Evolutionary conservation across 2,113 vertebrate genomes (phyloP), one percentile per base, ranked within the genome.

Genomic region (Trichechus manatus): DNA sequence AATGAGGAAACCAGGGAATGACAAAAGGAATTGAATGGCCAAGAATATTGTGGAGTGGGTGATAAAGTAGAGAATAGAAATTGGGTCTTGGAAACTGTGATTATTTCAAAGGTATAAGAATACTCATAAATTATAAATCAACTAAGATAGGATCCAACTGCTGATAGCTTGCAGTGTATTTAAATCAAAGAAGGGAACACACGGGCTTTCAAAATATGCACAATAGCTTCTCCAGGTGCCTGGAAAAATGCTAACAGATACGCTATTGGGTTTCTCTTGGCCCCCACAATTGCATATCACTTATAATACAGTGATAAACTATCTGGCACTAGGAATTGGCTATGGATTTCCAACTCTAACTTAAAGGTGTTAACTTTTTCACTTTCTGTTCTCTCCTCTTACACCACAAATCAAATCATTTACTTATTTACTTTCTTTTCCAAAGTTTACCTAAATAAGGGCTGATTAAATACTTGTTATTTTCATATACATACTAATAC

Each of bases 71-170:
- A 10, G 50, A 20, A 56, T 59, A 64, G 36, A 94, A 90, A 88
- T 9, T 64, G 25, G 22, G 13, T 61, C 31, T 72, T 78, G 25
- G 68, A 95, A 81, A 85, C 27, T 53, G 27, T 83, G 70, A 59
- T 80, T 75, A 88, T 93, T 95, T 91, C 83, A 88, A 75, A n/a
- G 77, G 13, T 63, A 53, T 68, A 95, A 91, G 50, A 88, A 93
- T 77, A 80, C 6, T 27, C 79, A 75, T 91, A 87, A 83, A 80
- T 96, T 93, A 85, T 79, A 93, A 93, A 86, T 72, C 89, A 80
- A n/a, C n/a, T 39, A 64, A 95, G 70, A 87, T 82, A 72, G 82
- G 64, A 56, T 19, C 39, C 53, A 80, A 42, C 13, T 96, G 47
- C 50, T 91, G 79, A 80, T 89, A 88, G 39, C 72, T 89, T 83